phyloP scores from a whole-genome alignment of 2,113 vertebrate genomes.

The Todiramphus chloris region DNA sequence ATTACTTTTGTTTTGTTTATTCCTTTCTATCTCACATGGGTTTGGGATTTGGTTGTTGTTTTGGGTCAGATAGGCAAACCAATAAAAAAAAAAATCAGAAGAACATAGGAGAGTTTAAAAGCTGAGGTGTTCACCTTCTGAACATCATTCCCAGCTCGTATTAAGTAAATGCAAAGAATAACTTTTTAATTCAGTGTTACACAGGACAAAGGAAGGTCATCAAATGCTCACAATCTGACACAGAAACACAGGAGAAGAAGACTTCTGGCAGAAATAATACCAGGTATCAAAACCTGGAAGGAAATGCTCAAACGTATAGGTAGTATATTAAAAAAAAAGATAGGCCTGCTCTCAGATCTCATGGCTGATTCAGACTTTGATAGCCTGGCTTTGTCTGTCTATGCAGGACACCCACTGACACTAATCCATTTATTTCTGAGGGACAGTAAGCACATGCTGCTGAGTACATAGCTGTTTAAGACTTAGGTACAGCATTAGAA shows the following conservation, averaged over 20 bases:
- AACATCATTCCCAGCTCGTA: background rate
- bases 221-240: rapidly evolving
- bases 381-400: background rate
- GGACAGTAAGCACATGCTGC: background rate
- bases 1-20: background rate
- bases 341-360: background rate
- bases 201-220: background rate
- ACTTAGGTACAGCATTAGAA: background rate
- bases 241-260: background rate
- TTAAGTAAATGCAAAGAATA: background rate
- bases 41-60: background rate
- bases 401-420: too few relatives aligned
- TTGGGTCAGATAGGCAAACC: background rate
- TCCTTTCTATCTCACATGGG: rapidly evolving
- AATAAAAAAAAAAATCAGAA: background rate
- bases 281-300: background rate
- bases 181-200: background rate
- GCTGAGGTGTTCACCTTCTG: background rate
- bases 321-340: too few relatives aligned
- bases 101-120: background rate
- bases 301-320: background rate
- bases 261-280: background rate
- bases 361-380: background rate
- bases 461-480: rapidly evolving
- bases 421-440: background rate